Evolutionary conservation across 53 echinoderm and acorn worm genomes (phyloP).

Genomic region (Holothuria leucospilota): DNA sequence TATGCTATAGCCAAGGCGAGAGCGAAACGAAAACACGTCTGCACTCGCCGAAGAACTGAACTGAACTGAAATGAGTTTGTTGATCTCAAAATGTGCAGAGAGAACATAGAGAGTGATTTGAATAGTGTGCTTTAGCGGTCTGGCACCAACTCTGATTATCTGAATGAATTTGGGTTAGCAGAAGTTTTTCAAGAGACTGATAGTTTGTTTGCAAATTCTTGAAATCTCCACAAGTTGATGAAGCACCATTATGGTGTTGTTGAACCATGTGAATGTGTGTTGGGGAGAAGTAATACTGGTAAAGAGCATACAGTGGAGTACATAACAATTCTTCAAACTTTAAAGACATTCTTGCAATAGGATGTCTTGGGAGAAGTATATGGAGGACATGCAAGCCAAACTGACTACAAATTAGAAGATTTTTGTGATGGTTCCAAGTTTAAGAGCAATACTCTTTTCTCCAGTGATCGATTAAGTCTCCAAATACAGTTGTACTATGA

Average conservation of each 20-base stretch:
- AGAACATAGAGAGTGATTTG: not conserved
- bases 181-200: not conserved
- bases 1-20: too few species aligned
- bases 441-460: constrained; percentile 2
- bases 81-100: not conserved
- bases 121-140: not conserved
- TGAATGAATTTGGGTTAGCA: constrained; percentile 18
- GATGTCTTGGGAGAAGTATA: constrained; percentile 25
- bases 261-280: not conserved
- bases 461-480: not conserved
- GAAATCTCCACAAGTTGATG: not conserved
- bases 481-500: constrained; percentile 47
- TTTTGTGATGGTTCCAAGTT: constrained; percentile 44
- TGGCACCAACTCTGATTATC: not conserved
- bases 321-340: constrained; percentile 9
- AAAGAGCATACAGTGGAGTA: constrained; percentile 15
- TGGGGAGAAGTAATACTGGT: not conserved
- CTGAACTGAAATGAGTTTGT: constrained; percentile 22
- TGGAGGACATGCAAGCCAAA: constrained; percentile 27
- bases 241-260: not conserved
- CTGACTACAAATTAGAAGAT: not conserved
- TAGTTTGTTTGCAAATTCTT: not conserved
- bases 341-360: not conserved
- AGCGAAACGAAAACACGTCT: too few species aligned
- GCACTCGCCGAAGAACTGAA: too few species aligned